Percentiles rank a stretch among this genome's conserved stretches.
phyloP scores from a whole-genome alignment of 2,888 invertebrate genomes.

The Escarpia spicata region DNA sequence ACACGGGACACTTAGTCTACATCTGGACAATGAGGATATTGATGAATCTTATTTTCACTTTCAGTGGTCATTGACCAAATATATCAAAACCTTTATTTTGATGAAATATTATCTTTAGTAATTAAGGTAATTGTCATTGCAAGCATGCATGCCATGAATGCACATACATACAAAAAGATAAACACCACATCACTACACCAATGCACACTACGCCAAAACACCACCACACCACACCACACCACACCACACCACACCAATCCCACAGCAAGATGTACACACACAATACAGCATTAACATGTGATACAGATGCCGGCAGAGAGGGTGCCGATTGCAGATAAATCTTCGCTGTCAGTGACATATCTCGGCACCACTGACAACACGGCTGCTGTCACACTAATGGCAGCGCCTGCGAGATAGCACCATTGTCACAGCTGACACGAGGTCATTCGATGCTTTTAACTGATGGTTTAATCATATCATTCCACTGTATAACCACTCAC shows the following conservation, averaged over 20 bases:
- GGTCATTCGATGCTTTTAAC: not conserved
- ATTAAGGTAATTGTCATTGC: too few relatives aligned
- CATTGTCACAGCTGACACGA: not conserved
- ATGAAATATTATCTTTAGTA: too few relatives aligned
- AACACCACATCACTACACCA: not conserved
- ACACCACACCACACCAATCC: not conserved
- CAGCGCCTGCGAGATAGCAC: not conserved
- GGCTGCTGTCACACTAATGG: conserved; percentile 9
- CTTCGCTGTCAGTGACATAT: not conserved
- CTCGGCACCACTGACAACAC: not conserved
- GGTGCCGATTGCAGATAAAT: not conserved
- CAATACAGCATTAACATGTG: not conserved
- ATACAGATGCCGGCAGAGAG: not conserved
- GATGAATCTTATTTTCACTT: too few relatives aligned
- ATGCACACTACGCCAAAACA: too few relatives aligned
- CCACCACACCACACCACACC: not conserved
- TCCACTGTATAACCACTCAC: not conserved
- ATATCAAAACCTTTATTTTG: too few relatives aligned
- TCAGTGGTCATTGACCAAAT: too few relatives aligned
- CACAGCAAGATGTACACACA: not conserved
- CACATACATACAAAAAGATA: not conserved
- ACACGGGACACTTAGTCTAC: too few relatives aligned
- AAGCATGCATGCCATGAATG: not conserved
- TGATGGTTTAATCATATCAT: not conserved
- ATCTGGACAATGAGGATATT: too few relatives aligned